Conservation (phyloP, 2,797 vertebrate genomes). For the Macroramphosus scolopax region DNA sequence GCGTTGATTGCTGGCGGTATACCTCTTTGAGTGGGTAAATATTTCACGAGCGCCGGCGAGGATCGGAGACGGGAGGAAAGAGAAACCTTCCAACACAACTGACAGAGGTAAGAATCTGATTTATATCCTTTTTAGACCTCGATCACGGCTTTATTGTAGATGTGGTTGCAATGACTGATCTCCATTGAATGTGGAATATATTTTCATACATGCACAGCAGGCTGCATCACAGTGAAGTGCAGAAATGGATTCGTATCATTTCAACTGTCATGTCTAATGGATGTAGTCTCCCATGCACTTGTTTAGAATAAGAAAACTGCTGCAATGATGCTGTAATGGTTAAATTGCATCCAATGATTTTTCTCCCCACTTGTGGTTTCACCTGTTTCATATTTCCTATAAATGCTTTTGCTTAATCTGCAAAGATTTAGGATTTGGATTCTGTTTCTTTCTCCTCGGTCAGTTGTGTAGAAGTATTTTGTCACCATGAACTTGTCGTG, state of each 20-base stretch:
- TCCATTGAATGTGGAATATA: slow-evolving; percentile 12
- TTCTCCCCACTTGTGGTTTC: too few species aligned
- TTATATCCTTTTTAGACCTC: slow-evolving; percentile 11
- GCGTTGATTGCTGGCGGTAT: slow-evolving; percentile 51
- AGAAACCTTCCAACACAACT: slow-evolving; percentile 48
- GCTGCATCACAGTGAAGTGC: neutral
- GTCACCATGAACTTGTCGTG: slow-evolving; percentile 53
- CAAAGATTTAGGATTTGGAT: slow-evolving; percentile 2
- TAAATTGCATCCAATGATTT: slow-evolving; percentile 29
- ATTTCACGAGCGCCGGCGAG: slow-evolving; percentile 57
- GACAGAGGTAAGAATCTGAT: slow-evolving; percentile 68
- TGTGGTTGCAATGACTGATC: slow-evolving; percentile 23
- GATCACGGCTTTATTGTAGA: slow-evolving; percentile 23
- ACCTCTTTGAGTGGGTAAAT: slow-evolving; percentile 72
- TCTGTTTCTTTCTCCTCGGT: slow-evolving; percentile 5
- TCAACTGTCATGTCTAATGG: slow-evolving; percentile 13
- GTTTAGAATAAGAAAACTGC: too few species aligned
- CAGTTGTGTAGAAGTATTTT: slow-evolving; percentile 40
- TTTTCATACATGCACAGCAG: slow-evolving; percentile 6
- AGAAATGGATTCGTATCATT: slow-evolving; percentile 30
- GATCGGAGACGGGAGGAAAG: slow-evolving; percentile 54
- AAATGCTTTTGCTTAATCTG: slow-evolving; percentile 8
- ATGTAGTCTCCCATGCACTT: too few species aligned
- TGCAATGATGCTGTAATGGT: slow-evolving; percentile 21
- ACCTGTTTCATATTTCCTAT: slow-evolving; percentile 4